Evolutionary conservation across 64 coral and sea anemone genomes (phyloP).

Genomic region (Orbicella faveolata): DNA sequence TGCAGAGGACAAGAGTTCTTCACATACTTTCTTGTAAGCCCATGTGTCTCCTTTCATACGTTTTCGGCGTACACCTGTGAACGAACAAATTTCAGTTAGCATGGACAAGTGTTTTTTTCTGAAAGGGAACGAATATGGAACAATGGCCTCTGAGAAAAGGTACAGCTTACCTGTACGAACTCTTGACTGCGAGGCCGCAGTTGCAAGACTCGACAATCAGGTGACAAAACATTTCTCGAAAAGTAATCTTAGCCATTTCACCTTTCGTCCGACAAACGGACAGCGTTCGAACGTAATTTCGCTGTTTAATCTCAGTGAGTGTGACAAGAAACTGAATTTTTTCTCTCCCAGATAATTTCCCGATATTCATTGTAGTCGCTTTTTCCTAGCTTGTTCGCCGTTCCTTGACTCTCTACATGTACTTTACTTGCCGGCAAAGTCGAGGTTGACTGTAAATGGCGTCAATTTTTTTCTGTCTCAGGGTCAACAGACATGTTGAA

Average conservation of each 20-base stretch:
- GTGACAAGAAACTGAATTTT: too few relatives aligned
- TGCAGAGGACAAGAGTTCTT: slow-evolving; percentile 84
- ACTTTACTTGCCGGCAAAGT: too few relatives aligned
- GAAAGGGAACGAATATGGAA: neutral
- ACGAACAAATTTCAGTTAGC: neutral
- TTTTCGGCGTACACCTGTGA: slow-evolving; percentile 85
- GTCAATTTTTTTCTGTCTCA: too few relatives aligned
- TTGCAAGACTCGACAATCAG: neutral
- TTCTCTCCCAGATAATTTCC: too few relatives aligned
- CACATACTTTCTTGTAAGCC: slow-evolving; percentile 99
- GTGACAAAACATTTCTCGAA: neutral
- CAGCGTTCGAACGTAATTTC: too few relatives aligned
- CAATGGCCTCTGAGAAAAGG: neutral
- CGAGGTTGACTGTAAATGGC: too few relatives aligned
- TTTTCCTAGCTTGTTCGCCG: neutral
- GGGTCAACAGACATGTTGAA: too few relatives aligned
- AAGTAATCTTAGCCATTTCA: neutral
- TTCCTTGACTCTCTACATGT: neutral
- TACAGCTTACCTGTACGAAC: neutral
- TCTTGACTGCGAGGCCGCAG: neutral
- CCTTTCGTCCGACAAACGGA: too few relatives aligned
- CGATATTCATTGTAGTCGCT: too few relatives aligned
- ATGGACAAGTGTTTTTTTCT: neutral
- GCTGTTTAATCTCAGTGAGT: too few relatives aligned
- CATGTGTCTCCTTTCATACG: slow-evolving; percentile 98